Evolutionary conservation across 2,888 invertebrate species (phyloP).

Genomic region (Eupithecia inturbata): DNA sequence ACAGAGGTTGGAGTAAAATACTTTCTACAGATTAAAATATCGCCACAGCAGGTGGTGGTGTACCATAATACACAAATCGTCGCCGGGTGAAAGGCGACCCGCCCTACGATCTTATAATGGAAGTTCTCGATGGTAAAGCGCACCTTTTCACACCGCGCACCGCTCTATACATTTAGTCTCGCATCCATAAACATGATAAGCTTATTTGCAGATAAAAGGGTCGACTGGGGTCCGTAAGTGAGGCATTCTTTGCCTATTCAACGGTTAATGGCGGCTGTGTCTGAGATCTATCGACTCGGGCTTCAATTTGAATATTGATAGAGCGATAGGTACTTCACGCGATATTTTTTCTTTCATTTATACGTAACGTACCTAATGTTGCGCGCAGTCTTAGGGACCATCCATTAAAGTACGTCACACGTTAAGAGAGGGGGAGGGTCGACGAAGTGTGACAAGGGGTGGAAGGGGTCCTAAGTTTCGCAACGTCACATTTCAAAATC

Average conservation of each 20-base stretch:
- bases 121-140: conserved; percentile 66
- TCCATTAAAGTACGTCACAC: no score
- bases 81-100: conserved; percentile 53
- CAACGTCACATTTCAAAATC: no score
- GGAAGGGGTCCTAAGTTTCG: no score
- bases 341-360: conserved; percentile 56
- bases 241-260: conserved; percentile 78
- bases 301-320: conserved; percentile 81
- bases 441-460: no score
- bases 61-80: conserved; percentile 48
- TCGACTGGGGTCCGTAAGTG: conserved; percentile 73
- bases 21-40: conserved; percentile 24
- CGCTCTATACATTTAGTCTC: conserved; percentile 69
- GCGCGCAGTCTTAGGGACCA: no score
- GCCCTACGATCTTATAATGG: conserved; percentile 62
- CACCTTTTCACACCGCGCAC: conserved; percentile 64
- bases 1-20: neutral
- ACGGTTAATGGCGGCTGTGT: conserved; percentile 75
- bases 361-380: neutral
- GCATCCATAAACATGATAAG: conserved; percentile 79
- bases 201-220: conserved; percentile 81
- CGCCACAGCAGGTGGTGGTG: conserved; percentile 29
- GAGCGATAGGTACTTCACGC: conserved; percentile 54
- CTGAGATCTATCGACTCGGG: conserved; percentile 71
- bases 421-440: no score